Evolutionary conservation across 1,140 invertebrate genomes (phyloP).

Genomic region (Thalassaphorura encarpata): DNA sequence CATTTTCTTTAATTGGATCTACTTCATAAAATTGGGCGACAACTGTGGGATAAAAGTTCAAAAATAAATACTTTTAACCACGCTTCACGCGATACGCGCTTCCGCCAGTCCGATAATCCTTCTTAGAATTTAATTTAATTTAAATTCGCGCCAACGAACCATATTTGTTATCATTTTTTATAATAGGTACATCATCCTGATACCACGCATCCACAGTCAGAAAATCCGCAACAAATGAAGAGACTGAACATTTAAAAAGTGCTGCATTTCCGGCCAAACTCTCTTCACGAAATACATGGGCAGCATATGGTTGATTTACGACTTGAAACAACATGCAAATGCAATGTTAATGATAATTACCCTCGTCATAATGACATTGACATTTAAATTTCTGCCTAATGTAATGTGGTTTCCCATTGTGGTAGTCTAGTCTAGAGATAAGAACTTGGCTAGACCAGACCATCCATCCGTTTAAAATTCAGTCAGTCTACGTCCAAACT

Average conservation of each 20-base stretch:
- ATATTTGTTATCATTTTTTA: conserved; percentile 9
- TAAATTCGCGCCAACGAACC: no score
- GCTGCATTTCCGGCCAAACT: conserved; percentile 85
- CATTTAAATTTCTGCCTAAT: no score
- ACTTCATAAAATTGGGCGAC: conserved; percentile 75
- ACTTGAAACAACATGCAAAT: conserved; percentile 45
- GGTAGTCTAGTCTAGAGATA: no score
- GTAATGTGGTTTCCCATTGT: no score
- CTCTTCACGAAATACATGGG: conserved; percentile 84
- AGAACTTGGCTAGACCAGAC: no score
- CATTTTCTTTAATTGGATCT: conserved; percentile 74
- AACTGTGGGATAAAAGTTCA: conserved; percentile 46
- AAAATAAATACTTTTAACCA: neutral
- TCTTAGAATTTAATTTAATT: neutral
- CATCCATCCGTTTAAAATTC: no score
- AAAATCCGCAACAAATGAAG: conserved; percentile 84
- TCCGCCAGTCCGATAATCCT: neutral
- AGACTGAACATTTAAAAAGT: conserved; percentile 79
- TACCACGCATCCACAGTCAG: conserved; percentile 80
- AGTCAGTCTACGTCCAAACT: no score
- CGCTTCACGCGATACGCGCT: neutral
- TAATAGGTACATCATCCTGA: conserved; percentile 58
- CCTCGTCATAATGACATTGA: no score
- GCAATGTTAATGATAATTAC: no score
- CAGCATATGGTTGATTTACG: conserved; percentile 75